phyloP scores from a whole-genome alignment of 2,797 vertebrate species.

The Luscinia luscinia region DNA sequence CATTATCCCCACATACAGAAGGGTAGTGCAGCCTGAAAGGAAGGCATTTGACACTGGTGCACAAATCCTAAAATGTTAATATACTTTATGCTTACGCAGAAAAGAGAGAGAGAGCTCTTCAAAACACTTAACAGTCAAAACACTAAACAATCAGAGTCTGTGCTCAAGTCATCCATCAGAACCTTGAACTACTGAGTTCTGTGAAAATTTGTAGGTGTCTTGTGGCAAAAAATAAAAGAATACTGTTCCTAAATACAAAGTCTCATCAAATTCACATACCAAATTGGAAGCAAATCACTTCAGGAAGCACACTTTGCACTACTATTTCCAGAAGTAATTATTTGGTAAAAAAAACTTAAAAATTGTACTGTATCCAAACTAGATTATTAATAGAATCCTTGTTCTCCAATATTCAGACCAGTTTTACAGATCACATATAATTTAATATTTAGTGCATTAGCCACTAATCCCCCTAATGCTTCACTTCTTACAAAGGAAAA shows the following conservation, averaged over 20 bases:
- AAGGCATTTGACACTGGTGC: background rate
- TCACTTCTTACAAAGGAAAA: background rate
- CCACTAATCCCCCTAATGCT: background rate
- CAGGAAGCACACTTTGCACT: background rate
- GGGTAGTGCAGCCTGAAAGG: background rate
- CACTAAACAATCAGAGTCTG: background rate
- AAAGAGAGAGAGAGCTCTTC: background rate
- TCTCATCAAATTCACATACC: background rate
- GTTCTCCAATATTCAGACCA: background rate
- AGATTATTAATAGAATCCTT: background rate
- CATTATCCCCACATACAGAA: background rate
- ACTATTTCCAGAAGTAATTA: background rate
- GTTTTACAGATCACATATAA: background rate
- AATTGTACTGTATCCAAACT: background rate
- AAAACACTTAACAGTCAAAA: background rate
- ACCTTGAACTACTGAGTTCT: background rate
- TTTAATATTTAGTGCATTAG: background rate
- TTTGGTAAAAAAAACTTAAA: background rate
- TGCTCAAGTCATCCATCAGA: background rate
- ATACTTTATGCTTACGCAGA: background rate
- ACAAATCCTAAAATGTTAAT: background rate
- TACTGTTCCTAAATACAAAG: background rate
- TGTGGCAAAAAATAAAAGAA: background rate
- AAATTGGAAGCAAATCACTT: background rate
- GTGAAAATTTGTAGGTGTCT: background rate